Evolutionary conservation across 2,113 vertebrate genomes (phyloP).

Genomic region (Uropsilus gracilis): DNA sequence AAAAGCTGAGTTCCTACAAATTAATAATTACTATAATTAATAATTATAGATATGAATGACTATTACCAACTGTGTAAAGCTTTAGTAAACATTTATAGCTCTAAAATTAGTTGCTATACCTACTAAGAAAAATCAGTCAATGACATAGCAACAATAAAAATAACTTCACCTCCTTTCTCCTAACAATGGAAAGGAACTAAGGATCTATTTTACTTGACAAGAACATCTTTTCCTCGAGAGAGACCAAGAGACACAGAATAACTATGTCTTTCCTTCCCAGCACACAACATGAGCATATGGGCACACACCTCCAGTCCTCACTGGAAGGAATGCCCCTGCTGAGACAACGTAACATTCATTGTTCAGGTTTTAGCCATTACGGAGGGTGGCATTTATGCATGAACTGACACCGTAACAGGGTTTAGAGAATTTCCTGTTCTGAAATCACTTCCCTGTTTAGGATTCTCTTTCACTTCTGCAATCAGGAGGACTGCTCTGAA

Average conservation of each 20-base stretch:
- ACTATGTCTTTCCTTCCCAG: not conserved
- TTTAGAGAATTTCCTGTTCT: not conserved
- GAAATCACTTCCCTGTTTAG: not conserved
- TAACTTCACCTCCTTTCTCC: not conserved
- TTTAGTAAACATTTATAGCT: not conserved
- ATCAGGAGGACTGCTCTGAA: slow-evolving; percentile 26
- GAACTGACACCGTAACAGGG: not conserved
- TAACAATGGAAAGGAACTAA: not conserved
- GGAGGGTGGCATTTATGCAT: not conserved
- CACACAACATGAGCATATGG: not conserved
- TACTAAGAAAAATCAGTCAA: slow-evolving; percentile 21
- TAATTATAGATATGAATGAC: not conserved
- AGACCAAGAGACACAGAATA: not conserved
- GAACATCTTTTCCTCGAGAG: not conserved
- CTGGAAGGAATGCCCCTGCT: not conserved
- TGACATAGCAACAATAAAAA: slow-evolving; percentile 24
- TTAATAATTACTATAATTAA: not conserved
- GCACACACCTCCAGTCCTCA: not conserved
- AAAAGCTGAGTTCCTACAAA: not conserved
- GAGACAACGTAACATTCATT: not conserved
- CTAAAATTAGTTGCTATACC: not conserved
- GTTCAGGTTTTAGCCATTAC: not conserved
- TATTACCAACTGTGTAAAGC: not conserved
- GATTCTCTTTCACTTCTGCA: not conserved
- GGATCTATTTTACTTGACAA: not conserved